These are phyloP conservation scores for Frankliniella fusca DNA, from an alignment of 2,888 invertebrate species.

Conservation along the genomic window DNA sequence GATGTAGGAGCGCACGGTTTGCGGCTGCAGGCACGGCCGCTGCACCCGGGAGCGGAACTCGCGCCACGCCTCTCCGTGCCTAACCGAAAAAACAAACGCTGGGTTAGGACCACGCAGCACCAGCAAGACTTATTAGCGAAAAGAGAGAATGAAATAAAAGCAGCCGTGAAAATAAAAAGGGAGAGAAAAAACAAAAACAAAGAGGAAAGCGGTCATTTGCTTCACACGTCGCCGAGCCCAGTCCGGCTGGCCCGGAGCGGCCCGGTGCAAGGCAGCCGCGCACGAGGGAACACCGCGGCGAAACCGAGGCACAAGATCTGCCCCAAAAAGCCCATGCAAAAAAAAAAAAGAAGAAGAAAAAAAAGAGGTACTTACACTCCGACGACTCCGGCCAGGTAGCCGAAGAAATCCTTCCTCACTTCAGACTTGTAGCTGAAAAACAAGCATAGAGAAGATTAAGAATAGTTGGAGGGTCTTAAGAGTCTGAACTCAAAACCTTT, in stretches of 20 bases:
- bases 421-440: constrained; percentile 62
- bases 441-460: too few species aligned
- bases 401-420: constrained; percentile 63
- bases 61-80: constrained; percentile 79
- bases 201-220: neutral
- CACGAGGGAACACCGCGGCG: neutral
- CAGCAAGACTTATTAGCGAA: too few species aligned
- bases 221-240: neutral
- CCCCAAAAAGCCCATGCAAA: neutral
- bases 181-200: too few species aligned
- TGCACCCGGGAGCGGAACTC: constrained; percentile 72
- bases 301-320: neutral
- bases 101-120: too few species aligned
- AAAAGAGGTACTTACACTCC: constrained; percentile 61
- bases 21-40: constrained; percentile 69
- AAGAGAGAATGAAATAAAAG: constrained; percentile 16
- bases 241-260: too few species aligned
- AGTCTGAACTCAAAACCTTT: too few species aligned
- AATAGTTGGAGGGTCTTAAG: too few species aligned
- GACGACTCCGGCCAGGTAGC: constrained; percentile 64
- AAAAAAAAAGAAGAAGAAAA: neutral
- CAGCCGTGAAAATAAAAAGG: neutral
- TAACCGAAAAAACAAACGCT: constrained; percentile 45
- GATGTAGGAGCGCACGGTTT: constrained; percentile 67
- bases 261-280: too few species aligned